Percentiles rank a stretch among this genome's conserved stretches.
Evolutionary conservation across 2,113 vertebrate genomes (phyloP).

Genomic region (Bos taurus): DNA sequence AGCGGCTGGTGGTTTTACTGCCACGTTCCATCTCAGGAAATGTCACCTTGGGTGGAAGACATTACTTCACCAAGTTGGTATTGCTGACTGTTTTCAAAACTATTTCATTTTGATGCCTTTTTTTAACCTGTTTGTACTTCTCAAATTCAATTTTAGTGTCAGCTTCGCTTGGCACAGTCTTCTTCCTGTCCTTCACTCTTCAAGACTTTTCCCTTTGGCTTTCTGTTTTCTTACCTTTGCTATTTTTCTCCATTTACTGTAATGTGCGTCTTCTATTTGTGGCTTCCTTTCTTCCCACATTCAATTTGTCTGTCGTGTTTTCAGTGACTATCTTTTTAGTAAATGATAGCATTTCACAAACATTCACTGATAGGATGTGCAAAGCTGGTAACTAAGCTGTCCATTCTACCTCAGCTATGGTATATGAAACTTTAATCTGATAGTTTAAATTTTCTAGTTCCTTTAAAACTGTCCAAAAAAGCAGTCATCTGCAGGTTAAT

Average conservation of each 20-base stretch:
- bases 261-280: constrained; percentile 32
- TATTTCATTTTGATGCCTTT: neutral
- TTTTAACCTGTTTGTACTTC: neutral
- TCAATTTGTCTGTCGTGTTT: constrained; percentile 56
- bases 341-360: constrained; percentile 60
- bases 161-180: constrained; percentile 12
- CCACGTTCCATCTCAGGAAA: constrained; percentile 30
- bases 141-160: constrained; percentile 30
- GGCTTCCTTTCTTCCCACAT: constrained; percentile 36
- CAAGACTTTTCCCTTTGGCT: neutral
- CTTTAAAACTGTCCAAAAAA: constrained; percentile 29
- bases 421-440: neutral
- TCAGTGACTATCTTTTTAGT: constrained; percentile 39
- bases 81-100: constrained; percentile 30
- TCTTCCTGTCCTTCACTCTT: constrained; percentile 37
- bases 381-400: constrained; percentile 2
- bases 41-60: constrained; percentile 40
- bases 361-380: neutral
- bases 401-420: neutral
- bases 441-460: neutral
- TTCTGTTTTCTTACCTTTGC: constrained; percentile 50
- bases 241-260: constrained; percentile 28
- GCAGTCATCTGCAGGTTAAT: neutral
- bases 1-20: neutral
- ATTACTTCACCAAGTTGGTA: constrained; percentile 40